A percentile compares a stretch with the other conserved stretches of the same genome.
Conservation (phyloP, 2,888 invertebrate genomes). For the Pharmacophagus antenor region DNA sequence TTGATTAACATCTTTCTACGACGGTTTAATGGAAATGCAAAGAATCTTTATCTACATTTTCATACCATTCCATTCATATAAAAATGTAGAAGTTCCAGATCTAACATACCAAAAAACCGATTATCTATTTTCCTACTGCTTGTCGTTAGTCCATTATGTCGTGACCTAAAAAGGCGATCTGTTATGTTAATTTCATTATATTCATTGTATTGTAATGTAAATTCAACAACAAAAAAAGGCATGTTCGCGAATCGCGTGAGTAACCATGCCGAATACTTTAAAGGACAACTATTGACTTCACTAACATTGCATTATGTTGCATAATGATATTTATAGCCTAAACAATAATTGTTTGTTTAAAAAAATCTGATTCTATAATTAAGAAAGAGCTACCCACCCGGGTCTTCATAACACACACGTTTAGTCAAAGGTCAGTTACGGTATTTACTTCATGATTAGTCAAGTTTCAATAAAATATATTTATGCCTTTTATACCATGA, state of each 20-base stretch:
- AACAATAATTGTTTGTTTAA: too few species aligned
- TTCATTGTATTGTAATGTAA: slow-evolving; percentile 65
- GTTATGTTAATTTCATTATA: slow-evolving; percentile 64
- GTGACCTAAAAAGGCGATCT: slow-evolving; percentile 63
- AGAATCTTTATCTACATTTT: too few species aligned
- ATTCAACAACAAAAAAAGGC: slow-evolving; percentile 40
- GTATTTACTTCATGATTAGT: too few species aligned
- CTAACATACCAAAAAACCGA: not conserved
- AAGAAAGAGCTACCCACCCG: too few species aligned
- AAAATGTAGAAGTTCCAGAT: not conserved
- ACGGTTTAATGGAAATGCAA: too few species aligned
- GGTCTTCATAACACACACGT: too few species aligned
- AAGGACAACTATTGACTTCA: slow-evolving; percentile 20
- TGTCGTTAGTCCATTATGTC: slow-evolving; percentile 32
- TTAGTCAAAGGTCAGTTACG: too few species aligned
- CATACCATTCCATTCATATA: not conserved
- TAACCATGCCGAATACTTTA: slow-evolving; percentile 29
- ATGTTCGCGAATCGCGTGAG: slow-evolving; percentile 32
- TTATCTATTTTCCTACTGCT: slow-evolving; percentile 7
- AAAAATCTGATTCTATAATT: too few species aligned
- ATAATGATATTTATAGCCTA: too few species aligned
- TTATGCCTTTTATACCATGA: too few species aligned
- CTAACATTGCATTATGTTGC: not conserved
- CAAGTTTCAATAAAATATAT: too few species aligned
- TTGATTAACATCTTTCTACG: not conserved